Evolutionary conservation across 2,888 invertebrate genomes (phyloP).

Genomic region (Agrypnus murinus): DNA sequence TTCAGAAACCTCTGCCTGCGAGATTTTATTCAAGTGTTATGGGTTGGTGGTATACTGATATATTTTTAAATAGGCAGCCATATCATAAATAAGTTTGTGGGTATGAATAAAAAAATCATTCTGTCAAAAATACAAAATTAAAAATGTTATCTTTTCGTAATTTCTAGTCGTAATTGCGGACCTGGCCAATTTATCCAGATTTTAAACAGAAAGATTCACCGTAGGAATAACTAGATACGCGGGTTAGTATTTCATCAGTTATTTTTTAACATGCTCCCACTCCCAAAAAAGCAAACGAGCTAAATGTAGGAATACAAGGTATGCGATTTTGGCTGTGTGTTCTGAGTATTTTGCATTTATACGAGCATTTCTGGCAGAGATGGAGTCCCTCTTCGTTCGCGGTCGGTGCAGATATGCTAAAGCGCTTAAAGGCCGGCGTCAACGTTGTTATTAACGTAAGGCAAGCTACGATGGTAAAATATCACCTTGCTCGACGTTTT

Average conservation of each 20-base stretch:
- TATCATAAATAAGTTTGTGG: too few species aligned
- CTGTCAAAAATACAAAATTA: too few species aligned
- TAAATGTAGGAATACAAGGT: conserved; percentile 42
- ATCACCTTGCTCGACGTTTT: conserved; percentile 50
- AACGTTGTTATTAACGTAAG: conserved; percentile 51
- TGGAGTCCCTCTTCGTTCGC: conserved; percentile 43
- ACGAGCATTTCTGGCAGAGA: conserved; percentile 47
- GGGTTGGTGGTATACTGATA: too few species aligned
- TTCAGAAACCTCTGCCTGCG: too few species aligned
- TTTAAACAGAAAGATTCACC: neutral
- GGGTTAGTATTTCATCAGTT: neutral
- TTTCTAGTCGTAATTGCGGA: too few species aligned
- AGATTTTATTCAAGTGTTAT: too few species aligned
- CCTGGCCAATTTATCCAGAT: too few species aligned
- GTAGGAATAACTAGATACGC: neutral
- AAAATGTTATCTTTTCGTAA: too few species aligned
- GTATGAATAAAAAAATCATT: too few species aligned
- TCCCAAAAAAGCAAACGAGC: conserved; percentile 35
- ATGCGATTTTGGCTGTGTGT: conserved; percentile 37
- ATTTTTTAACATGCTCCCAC: conserved; percentile 11
- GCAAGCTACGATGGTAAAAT: conserved; percentile 47
- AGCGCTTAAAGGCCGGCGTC: conserved; percentile 47
- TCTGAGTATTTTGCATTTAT: conserved; percentile 48
- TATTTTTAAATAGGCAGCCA: too few species aligned
- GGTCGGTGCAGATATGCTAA: conserved; percentile 49